Conservation (phyloP, 1,140 invertebrate species). For the Neotoxoptera formosana region DNA sequence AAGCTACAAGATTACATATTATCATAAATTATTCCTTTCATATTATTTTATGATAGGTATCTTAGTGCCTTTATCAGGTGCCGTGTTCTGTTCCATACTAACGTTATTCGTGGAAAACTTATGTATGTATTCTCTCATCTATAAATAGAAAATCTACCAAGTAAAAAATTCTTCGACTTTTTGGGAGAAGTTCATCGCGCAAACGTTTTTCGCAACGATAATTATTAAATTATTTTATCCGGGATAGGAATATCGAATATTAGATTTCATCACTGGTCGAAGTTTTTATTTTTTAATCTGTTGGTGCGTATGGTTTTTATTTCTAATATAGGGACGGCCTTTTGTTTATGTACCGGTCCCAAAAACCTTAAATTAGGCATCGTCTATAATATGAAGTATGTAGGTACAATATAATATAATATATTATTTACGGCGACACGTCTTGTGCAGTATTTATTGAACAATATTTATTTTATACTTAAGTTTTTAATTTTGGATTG, state of each 20-base stretch:
- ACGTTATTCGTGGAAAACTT: no score
- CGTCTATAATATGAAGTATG: not conserved
- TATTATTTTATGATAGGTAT: no score
- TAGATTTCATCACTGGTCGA: not conserved
- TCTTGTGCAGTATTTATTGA: not conserved
- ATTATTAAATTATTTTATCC: not conserved
- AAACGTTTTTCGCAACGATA: not conserved
- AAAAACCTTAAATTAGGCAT: not conserved
- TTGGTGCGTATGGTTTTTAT: no score
- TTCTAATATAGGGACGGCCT: no score
- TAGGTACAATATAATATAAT: no score
- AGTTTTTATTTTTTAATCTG: not conserved
- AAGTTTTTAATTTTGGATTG: not conserved
- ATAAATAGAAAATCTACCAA: not conserved
- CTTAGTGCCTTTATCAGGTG: no score
- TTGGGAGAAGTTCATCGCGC: not conserved
- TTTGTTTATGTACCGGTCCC: not conserved
- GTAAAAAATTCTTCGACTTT: not conserved
- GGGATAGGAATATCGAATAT: not conserved
- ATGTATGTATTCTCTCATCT: no score
- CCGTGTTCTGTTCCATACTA: no score
- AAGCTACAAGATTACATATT: no score
- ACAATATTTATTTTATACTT: no score
- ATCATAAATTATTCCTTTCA: no score
- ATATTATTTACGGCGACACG: not conserved